These are phyloP conservation scores for Nasonia oneida DNA, from an alignment of 2,888 invertebrate species.

Conservation along the genomic window DNA sequence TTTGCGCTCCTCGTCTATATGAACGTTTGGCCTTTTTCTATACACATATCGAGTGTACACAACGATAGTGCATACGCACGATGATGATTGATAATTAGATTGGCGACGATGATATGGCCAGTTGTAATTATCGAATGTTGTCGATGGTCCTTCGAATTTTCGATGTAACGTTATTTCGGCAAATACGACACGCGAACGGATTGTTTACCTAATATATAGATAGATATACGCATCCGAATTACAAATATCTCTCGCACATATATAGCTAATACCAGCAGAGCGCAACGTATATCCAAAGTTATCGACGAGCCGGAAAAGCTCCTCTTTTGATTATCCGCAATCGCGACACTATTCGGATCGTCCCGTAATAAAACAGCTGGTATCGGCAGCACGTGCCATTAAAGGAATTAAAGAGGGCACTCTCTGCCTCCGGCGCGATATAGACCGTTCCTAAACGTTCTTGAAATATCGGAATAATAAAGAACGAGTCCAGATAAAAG, in stretches of 20 bases:
- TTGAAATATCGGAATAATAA: constrained; percentile 61
- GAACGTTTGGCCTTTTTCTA: neutral
- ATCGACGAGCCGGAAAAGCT: neutral
- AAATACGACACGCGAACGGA: too few relatives aligned
- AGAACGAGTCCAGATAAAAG: constrained; percentile 43
- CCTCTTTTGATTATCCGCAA: constrained; percentile 36
- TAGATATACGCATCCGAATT: neutral
- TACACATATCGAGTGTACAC: neutral
- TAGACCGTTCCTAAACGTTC: constrained; percentile 54
- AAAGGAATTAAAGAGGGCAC: constrained; percentile 57
- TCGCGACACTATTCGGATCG: constrained; percentile 32
- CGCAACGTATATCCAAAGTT: too few relatives aligned
- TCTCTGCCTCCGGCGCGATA: constrained; percentile 3
- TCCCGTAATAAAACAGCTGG: constrained; percentile 49
- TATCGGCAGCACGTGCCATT: constrained; percentile 55
- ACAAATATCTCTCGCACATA: too few relatives aligned
- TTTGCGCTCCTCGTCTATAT: neutral
- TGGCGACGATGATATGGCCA: too few relatives aligned
- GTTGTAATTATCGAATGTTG: too few relatives aligned
- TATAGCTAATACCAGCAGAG: neutral
- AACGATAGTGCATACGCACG: neutral
- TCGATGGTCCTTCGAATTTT: too few relatives aligned
- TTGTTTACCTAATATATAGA: too few relatives aligned
- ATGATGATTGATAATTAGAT: neutral
- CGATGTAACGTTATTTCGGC: too few relatives aligned